phyloP scores from a whole-genome alignment of 2,888 invertebrate genomes.

The Chaetogeoica ovagalla region DNA sequence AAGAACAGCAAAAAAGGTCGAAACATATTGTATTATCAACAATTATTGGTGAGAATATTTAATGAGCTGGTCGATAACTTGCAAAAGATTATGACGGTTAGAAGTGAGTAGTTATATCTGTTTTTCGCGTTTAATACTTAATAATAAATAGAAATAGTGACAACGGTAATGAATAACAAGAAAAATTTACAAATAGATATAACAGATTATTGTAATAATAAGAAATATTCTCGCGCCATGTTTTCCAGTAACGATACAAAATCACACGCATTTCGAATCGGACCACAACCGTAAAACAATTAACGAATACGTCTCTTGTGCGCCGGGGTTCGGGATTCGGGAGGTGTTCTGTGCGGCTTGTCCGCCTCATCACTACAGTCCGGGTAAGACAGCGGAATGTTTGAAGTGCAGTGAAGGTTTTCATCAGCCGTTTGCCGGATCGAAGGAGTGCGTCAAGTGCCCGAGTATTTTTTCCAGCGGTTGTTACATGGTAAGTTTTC shows the following conservation, averaged over 20 bases:
- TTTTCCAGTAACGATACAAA: constrained; percentile 13
- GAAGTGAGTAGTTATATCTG: constrained; percentile 5
- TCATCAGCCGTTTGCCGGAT: constrained; percentile 30
- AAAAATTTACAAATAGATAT: no score
- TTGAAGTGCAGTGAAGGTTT: constrained; percentile 17
- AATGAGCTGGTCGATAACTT: constrained; percentile 3
- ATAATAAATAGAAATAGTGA: no score
- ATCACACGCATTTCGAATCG: neutral
- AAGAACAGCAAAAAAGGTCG: constrained; percentile 12
- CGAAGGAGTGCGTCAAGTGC: constrained; percentile 21
- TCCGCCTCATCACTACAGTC: constrained; percentile 21
- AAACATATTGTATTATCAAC: constrained; percentile 8
- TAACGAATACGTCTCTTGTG: neutral
- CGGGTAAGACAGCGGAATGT: neutral
- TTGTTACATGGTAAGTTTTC: constrained; percentile 31
- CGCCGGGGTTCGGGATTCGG: constrained; percentile 20
- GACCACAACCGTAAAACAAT: neutral
- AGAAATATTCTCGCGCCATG: neutral
- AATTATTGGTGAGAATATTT: constrained; percentile 12
- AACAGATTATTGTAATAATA: no score
- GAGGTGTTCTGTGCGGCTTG: constrained; percentile 34
- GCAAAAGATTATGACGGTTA: constrained; percentile 11
- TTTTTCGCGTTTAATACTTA: neutral
- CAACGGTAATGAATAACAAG: no score
- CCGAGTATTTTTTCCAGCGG: constrained; percentile 8